These are phyloP conservation scores for Hycleus phaleratus DNA, from an alignment of 1,140 invertebrate genomes.

Conservation along the genomic window DNA sequence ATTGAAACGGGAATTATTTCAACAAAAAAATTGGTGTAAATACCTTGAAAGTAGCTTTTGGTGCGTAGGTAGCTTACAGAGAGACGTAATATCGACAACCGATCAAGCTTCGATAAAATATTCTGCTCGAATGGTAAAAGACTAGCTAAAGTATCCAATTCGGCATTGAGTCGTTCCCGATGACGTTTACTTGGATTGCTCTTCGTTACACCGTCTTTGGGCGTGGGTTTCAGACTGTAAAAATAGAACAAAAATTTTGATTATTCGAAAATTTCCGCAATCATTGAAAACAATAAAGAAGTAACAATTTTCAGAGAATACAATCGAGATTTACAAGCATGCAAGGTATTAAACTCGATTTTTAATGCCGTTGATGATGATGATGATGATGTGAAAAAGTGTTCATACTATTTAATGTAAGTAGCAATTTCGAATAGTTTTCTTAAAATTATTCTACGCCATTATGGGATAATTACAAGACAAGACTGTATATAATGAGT, in stretches of 20 bases:
- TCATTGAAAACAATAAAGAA: not conserved
- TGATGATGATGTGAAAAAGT: too few relatives aligned
- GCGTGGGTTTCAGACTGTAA: conserved; percentile 87
- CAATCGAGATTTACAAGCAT: too few relatives aligned
- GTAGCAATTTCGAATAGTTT: too few relatives aligned
- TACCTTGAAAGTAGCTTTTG: conserved; percentile 99
- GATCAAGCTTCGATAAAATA: conserved; percentile 95
- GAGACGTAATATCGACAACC: conserved; percentile 92
- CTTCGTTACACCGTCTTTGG: conserved; percentile 95
- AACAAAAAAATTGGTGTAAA: not conserved
- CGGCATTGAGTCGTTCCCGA: conserved; percentile 93
- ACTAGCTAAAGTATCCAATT: conserved; percentile 95
- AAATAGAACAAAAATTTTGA: conserved; percentile 30
- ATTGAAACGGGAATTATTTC: not conserved
- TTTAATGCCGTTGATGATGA: too few relatives aligned
- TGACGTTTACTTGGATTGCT: conserved; percentile 98
- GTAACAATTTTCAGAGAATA: too few relatives aligned
- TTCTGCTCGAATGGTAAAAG: conserved; percentile 97
- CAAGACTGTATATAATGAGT: too few relatives aligned
- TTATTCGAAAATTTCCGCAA: not conserved
- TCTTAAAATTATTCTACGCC: too few relatives aligned
- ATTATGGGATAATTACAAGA: too few relatives aligned
- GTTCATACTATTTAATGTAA: too few relatives aligned
- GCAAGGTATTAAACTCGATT: too few relatives aligned
- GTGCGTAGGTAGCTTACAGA: conserved; percentile 97